Evolutionary conservation across 1,140 invertebrate genomes (phyloP).

Genomic region (Zeugodacus cucurbitae): DNA sequence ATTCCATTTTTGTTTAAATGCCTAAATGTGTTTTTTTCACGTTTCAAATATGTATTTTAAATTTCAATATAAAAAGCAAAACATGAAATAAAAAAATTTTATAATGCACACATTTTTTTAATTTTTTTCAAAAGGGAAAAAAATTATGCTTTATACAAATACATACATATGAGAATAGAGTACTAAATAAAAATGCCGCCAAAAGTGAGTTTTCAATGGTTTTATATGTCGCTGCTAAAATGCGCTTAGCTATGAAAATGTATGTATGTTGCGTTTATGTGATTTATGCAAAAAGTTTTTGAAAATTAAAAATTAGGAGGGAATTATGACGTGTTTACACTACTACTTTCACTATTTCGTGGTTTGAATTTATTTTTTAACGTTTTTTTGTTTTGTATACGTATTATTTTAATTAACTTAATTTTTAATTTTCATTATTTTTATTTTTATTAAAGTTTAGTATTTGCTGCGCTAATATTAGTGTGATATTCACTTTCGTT

Average conservation of each 20-base stretch:
- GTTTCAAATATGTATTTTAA: too few relatives aligned
- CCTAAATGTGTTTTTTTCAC: neutral
- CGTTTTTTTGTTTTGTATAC: neutral
- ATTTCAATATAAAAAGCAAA: too few relatives aligned
- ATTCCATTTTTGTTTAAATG: neutral
- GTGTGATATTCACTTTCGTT: neutral
- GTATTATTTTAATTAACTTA: neutral
- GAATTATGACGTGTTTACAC: neutral
- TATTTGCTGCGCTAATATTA: slow-evolving; percentile 12
- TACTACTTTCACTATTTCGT: neutral
- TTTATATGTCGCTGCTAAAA: neutral
- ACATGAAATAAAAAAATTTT: too few relatives aligned
- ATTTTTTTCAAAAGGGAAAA: neutral
- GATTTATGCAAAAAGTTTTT: neutral
- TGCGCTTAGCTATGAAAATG: neutral
- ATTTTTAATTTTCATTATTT: neutral
- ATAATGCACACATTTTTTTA: neutral
- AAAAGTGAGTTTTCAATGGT: neutral
- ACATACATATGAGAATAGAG: neutral
- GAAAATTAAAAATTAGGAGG: neutral
- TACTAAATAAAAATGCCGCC: neutral
- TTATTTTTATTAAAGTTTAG: neutral
- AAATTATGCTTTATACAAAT: neutral
- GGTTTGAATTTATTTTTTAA: neutral
- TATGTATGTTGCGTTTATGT: neutral